Evolutionary conservation across 2,797 vertebrate genomes (phyloP).

Genomic region (Scomberomorus guttatus): DNA sequence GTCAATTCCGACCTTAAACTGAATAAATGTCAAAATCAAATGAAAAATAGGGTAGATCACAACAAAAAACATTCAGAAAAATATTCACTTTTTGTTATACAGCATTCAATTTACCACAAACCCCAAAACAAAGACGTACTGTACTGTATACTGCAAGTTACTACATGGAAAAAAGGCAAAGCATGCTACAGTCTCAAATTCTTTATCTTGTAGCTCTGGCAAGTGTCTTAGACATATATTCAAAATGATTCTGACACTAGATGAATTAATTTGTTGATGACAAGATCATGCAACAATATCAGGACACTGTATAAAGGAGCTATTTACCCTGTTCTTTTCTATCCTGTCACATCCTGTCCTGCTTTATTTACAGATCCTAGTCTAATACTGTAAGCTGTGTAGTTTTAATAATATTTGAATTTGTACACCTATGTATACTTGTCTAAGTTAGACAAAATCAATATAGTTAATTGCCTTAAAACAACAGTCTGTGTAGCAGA

Average conservation of each 20-base stretch:
- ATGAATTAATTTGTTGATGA: constrained; percentile 11
- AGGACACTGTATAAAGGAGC: not conserved
- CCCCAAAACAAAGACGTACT: constrained; percentile 44
- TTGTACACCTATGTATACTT: not conserved
- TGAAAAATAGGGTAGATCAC: constrained; percentile 73
- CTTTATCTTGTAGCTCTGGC: constrained; percentile 25
- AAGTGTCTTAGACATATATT: constrained; percentile 18
- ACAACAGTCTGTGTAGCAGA: not conserved
- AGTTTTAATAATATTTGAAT: not conserved
- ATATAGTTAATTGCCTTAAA: not conserved
- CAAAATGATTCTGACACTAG: constrained; percentile 8
- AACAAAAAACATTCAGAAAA: constrained; percentile 70
- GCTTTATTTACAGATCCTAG: not conserved
- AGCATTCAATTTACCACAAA: constrained; percentile 70
- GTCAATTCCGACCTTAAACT: constrained; percentile 84
- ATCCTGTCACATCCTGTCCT: not conserved
- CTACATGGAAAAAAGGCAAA: constrained; percentile 46
- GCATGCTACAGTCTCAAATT: constrained; percentile 19
- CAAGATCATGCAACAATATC: constrained; percentile 29
- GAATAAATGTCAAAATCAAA: constrained; percentile 83
- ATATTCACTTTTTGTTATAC: constrained; percentile 65
- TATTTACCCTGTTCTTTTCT: not conserved
- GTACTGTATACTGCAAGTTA: constrained; percentile 30
- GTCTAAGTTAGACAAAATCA: not conserved
- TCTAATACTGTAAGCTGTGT: not conserved